A percentile compares a stretch with the other conserved stretches of the same genome.
phyloP scores from a whole-genome alignment of 1,140 invertebrate genomes.

The Drosophila bocqueti region DNA sequence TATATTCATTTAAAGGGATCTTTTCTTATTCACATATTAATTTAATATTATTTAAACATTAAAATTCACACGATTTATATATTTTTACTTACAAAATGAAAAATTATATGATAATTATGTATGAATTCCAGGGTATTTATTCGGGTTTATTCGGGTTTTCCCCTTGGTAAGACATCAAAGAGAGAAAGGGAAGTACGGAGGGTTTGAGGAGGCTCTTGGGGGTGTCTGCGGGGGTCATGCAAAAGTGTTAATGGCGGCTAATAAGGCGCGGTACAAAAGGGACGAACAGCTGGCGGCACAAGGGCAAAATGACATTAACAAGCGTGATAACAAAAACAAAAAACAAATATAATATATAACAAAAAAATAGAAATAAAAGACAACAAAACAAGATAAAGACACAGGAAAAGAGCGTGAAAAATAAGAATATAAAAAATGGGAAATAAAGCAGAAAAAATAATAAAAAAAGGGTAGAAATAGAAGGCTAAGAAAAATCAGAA shows the following conservation, averaged over 20 bases:
- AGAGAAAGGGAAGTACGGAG: not conserved
- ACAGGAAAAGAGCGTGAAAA: conserved; percentile 18
- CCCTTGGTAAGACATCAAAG: not conserved
- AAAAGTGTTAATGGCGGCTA: conserved; percentile 79
- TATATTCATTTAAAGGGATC: not conserved
- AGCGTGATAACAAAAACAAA: conserved; percentile 70
- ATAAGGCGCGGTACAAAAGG: conserved; percentile 68
- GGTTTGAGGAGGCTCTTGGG: not conserved
- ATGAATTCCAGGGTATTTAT: not conserved
- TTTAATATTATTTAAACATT: not conserved
- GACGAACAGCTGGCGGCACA: conserved; percentile 38
- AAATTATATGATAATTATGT: too few species aligned
- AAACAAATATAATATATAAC: not conserved
- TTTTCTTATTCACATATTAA: not conserved
- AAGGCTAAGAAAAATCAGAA: not conserved
- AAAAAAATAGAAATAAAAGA: not conserved
- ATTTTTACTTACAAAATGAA: not conserved
- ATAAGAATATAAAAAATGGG: conserved; percentile 9
- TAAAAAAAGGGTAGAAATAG: not conserved
- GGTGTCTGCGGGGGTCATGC: conserved; percentile 16
- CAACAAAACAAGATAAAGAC: conserved; percentile 22
- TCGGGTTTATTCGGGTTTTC: not conserved
- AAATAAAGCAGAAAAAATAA: conserved; percentile 19
- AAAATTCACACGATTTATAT: not conserved
- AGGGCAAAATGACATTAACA: conserved; percentile 69